Percentiles rank a stretch among this genome's conserved stretches.
Evolutionary conservation across 2,113 vertebrate genomes (phyloP).

Genomic region (Myrmophylax atrothorax): DNA sequence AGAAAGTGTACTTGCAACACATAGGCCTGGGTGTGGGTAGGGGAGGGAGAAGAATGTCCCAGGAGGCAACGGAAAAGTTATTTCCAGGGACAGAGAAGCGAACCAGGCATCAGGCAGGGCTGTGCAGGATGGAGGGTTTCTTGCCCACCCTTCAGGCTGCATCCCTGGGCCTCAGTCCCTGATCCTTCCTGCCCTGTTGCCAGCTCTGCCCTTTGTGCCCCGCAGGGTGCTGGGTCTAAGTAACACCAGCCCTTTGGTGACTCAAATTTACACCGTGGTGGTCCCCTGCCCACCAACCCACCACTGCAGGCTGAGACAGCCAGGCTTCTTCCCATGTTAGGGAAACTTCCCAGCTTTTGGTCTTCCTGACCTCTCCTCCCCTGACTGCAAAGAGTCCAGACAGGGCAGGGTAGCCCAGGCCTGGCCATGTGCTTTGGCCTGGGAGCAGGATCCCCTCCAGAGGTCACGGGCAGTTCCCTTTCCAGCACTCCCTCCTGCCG

Average conservation of each 20-base stretch:
- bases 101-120: background rate
- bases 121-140: background rate
- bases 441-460: background rate
- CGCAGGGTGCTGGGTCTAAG: background rate
- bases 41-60: background rate
- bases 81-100: accelerated
- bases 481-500: background rate
- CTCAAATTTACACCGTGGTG: background rate
- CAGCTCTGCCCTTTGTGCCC: background rate
- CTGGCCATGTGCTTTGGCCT: background rate
- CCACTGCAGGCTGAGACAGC: background rate
- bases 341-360: background rate
- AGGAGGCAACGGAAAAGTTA: background rate
- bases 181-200: background rate
- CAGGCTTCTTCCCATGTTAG: background rate
- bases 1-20: background rate
- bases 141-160: background rate
- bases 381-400: background rate
- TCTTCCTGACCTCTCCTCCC: background rate
- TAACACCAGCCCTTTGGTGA: background rate
- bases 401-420: background rate
- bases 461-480: background rate
- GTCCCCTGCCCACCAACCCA: background rate
- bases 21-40: background rate
- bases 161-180: accelerated